Evolutionary conservation across 2,113 vertebrate genomes (phyloP).

Genomic region (Alexandromys fortis): DNA sequence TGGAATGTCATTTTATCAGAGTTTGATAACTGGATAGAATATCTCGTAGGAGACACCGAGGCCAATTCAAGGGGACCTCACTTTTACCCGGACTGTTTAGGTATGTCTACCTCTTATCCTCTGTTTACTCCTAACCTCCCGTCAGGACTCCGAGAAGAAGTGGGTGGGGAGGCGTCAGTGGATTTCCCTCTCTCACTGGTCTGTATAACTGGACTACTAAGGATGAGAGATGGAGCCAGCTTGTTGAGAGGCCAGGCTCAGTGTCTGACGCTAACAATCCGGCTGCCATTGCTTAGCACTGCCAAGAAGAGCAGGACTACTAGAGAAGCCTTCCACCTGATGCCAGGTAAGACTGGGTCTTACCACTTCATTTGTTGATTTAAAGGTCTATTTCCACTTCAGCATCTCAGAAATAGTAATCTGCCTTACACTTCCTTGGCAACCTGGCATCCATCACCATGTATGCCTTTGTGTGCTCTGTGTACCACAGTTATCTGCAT

Average conservation of each 20-base stretch:
- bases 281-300: neutral
- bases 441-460: neutral
- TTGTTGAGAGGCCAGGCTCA: neutral
- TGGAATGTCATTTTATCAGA: neutral
- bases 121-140: neutral
- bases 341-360: conserved; percentile 11
- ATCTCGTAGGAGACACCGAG: neutral
- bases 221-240: neutral
- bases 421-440: neutral
- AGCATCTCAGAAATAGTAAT: conserved; percentile 8
- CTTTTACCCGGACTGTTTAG: neutral
- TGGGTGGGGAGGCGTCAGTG: neutral
- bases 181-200: neutral
- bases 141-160: neutral
- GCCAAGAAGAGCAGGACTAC: neutral
- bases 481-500: neutral
- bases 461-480: neutral
- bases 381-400: neutral
- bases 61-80: neutral
- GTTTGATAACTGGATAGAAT: neutral
- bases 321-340: neutral
- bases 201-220: neutral
- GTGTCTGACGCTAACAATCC: neutral
- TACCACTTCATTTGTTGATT: neutral
- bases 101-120: neutral